Evolutionary conservation across 2,797 vertebrate species (phyloP).

Genomic region (Crocidura indochinensis): DNA sequence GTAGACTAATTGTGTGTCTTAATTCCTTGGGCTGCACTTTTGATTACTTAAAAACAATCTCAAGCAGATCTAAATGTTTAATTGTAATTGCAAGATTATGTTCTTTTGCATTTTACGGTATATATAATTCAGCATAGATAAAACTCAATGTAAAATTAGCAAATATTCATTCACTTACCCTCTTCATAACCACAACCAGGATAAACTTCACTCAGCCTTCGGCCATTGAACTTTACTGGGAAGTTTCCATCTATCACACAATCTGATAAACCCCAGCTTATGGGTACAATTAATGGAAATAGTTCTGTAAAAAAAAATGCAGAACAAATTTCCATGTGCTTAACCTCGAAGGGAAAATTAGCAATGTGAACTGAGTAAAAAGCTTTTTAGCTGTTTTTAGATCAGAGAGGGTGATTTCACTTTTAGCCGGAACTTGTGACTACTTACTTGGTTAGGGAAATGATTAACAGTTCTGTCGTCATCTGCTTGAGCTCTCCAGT

Average conservation of each 20-base stretch:
- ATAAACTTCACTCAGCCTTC: slow-evolving; percentile 77
- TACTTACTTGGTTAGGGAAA: slow-evolving; percentile 83
- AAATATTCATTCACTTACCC: slow-evolving; percentile 85
- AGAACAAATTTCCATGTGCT: slow-evolving; percentile 80
- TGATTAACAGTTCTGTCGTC: slow-evolving; percentile 88
- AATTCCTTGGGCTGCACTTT: slow-evolving; percentile 26
- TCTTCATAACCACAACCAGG: slow-evolving; percentile 77
- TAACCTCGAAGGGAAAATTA: slow-evolving; percentile 64
- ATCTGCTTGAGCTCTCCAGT: slow-evolving; percentile 66
- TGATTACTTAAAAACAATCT: slow-evolving; percentile 44
- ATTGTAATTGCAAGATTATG: not conserved
- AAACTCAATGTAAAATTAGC: slow-evolving; percentile 3
- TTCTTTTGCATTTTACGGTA: slow-evolving; percentile 18
- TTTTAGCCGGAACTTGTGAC: slow-evolving; percentile 85
- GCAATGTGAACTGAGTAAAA: slow-evolving; percentile 58
- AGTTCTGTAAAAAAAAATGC: slow-evolving; percentile 62
- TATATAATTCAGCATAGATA: slow-evolving; percentile 48
- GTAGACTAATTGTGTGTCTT: slow-evolving; percentile 23
- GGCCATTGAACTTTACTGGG: slow-evolving; percentile 59
- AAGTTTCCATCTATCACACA: slow-evolving; percentile 83
- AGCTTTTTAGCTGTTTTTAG: slow-evolving; percentile 67
- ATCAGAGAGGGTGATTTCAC: slow-evolving; percentile 73
- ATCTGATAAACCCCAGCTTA: slow-evolving; percentile 78
- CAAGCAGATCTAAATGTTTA: slow-evolving; percentile 14
- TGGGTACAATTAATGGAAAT: slow-evolving; percentile 74